These are phyloP conservation scores for Umimayanthus chanpuru DNA, from an alignment of 92 coral and sea anemone genomes.

Conservation along the genomic window DNA sequence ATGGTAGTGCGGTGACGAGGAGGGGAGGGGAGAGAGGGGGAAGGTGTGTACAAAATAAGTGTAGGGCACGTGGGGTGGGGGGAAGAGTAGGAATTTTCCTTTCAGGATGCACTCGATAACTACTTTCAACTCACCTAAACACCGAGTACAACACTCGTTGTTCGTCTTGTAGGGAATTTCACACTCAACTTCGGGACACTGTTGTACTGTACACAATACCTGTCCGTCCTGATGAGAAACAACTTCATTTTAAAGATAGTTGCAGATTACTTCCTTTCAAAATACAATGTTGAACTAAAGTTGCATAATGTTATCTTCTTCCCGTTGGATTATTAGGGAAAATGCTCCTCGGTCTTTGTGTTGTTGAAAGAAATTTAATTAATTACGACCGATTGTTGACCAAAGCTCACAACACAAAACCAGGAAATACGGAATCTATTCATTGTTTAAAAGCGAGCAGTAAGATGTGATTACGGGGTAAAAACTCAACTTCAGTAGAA, in stretches of 20 bases:
- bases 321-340: too few relatives aligned
- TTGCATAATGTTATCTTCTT: neutral
- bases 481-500: too few relatives aligned
- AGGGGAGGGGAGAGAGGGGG: neutral
- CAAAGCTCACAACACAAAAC: too few relatives aligned
- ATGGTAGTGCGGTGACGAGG: too few relatives aligned
- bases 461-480: too few relatives aligned
- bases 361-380: too few relatives aligned
- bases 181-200: slow-evolving; percentile 65
- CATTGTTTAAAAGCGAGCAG: too few relatives aligned
- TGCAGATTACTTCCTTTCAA: neutral
- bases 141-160: slow-evolving; percentile 53
- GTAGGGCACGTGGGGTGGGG: neutral
- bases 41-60: neutral
- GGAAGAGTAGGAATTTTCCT: neutral
- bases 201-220: slow-evolving; percentile 62
- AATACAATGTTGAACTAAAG: neutral
- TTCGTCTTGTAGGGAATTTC: slow-evolving; percentile 48
- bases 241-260: neutral
- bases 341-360: too few relatives aligned
- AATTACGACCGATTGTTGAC: too few relatives aligned
- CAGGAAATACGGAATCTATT: too few relatives aligned
- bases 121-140: slow-evolving; percentile 48
- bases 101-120: neutral
- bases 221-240: slow-evolving; percentile 64